Evolutionary conservation across 1,140 invertebrate species (phyloP).

Genomic region (Conus ventricosus): DNA sequence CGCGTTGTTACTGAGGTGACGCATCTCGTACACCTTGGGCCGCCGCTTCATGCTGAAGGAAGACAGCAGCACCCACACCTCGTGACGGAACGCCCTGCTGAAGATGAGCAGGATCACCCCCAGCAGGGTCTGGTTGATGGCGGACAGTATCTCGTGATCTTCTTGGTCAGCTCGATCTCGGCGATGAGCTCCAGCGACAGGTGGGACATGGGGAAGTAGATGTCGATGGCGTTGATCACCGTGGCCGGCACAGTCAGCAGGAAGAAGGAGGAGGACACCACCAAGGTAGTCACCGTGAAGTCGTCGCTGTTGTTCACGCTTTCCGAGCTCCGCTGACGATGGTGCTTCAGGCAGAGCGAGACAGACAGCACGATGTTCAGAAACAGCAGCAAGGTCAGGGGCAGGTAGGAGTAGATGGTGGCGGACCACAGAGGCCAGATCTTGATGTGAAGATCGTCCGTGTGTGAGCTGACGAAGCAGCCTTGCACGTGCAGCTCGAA

Average conservation of each 20-base stretch:
- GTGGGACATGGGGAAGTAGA: slow-evolving; percentile 58
- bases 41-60: slow-evolving; percentile 27
- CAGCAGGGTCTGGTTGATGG: slow-evolving; percentile 39
- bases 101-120: slow-evolving; percentile 42
- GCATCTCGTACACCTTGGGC: slow-evolving; percentile 50
- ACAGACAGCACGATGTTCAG: slow-evolving; percentile 60
- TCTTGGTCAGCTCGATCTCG: slow-evolving; percentile 51
- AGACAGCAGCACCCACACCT: slow-evolving; percentile 15
- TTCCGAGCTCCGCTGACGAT: slow-evolving; percentile 28
- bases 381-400: slow-evolving; percentile 58
- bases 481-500: slow-evolving; percentile 61
- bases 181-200: slow-evolving; percentile 46
- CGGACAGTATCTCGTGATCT: slow-evolving; percentile 48
- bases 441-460: slow-evolving; percentile 60
- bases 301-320: slow-evolving; percentile 24
- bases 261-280: slow-evolving; percentile 61
- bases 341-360: slow-evolving; percentile 57
- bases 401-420: slow-evolving; percentile 66
- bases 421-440: slow-evolving; percentile 70
- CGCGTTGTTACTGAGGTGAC: slow-evolving; percentile 26
- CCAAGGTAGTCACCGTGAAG: slow-evolving; percentile 56
- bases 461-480: slow-evolving; percentile 59
- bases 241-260: slow-evolving; percentile 64
- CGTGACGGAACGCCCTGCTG: slow-evolving; percentile 40
- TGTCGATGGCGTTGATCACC: slow-evolving; percentile 61